Base-by-base conservation (phyloP, 1,140 invertebrate genomes). In the Aphelenchoides avenae region DNA sequence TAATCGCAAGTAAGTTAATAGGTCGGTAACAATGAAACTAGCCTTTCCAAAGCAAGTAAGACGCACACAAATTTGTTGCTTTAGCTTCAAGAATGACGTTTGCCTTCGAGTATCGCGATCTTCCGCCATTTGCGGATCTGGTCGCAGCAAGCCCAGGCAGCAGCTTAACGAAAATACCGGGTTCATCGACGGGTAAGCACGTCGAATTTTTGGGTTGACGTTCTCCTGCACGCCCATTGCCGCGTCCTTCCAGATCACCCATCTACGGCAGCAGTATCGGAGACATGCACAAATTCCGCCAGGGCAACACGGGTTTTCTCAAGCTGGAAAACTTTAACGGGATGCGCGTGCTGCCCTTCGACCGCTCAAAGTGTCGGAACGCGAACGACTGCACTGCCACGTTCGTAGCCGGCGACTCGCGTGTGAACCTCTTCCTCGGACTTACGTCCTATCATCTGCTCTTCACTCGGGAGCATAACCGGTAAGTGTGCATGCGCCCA, bases 121-220 rank as follows among this genome's bases (percentile, higher is more conserved):
- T 4, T 75, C 74, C 34, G 57, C 75, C 13, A 76, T 75, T 36
- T 75, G 73, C 54, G 75, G 75, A 33, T 77, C 73, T 7, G 73
- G 73, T 31, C 43, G 60, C 15, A 52, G 65, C 24, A 77, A 72
- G 52, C 73, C 73, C 11, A 40, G 73, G 31, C 75, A 75, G 36
- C 73, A 75, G 46, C 42, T 51, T 37, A 51, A 73, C 48, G 73
- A 75, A 51, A 77, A 75, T 41, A 77, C 73, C 15, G 73, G 70
- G 7, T 74, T 62, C 31, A 71, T 72, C 30, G 70, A 73, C 55
- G 70, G 30, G 62, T 59, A 62, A 5, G 48, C 39, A n/a, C n/a
- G 13, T 51, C 24, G 1, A 36, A 36, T 13, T 1, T 4, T 15
- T 4, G 18, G 53, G 53, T 5, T 49, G 48, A n/a, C n/a, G 13